Percentiles rank a stretch among this genome's conserved stretches.
Evolutionary conservation across 2,797 vertebrate genomes (phyloP).

Genomic region (Macroramphosus scolopax): DNA sequence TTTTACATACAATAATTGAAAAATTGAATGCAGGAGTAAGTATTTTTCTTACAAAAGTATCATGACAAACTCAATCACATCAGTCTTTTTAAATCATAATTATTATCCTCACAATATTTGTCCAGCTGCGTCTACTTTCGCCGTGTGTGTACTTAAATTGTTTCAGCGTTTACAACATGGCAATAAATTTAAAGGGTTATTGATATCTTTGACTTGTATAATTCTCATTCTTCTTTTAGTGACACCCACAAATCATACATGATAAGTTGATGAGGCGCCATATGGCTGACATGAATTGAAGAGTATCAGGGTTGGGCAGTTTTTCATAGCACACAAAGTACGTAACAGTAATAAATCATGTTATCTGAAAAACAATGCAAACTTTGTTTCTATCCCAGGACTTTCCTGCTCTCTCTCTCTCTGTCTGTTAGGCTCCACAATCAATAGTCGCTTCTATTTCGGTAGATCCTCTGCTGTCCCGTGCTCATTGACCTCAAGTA

Average conservation of each 20-base stretch:
- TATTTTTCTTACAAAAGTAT: constrained; percentile 22
- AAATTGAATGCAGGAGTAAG: constrained; percentile 22
- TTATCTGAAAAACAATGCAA: background rate
- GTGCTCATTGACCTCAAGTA: constrained; percentile 64
- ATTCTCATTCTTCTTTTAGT: constrained; percentile 24
- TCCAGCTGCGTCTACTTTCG: background rate
- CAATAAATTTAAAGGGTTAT: constrained; percentile 10
- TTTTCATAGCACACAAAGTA: too few relatives aligned
- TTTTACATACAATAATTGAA: constrained; percentile 21
- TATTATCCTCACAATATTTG: background rate
- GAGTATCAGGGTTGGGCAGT: too few relatives aligned
- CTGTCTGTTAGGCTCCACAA: constrained; percentile 17
- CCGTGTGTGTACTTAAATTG: background rate
- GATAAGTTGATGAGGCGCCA: constrained; percentile 7
- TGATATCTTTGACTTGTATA: constrained; percentile 7
- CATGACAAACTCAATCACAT: constrained; percentile 8
- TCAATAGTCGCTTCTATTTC: constrained; percentile 70
- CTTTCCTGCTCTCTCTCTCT: background rate
- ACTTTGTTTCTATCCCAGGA: too few relatives aligned
- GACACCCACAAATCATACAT: constrained; percentile 11
- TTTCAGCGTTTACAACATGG: background rate
- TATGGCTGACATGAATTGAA: too few relatives aligned
- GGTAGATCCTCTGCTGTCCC: constrained; percentile 42
- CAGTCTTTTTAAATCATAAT: constrained; percentile 15
- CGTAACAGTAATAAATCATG: constrained; percentile 29